Base-by-base conservation (phyloP, 2,113 vertebrate genomes). In the Chaetops frenatus region DNA sequence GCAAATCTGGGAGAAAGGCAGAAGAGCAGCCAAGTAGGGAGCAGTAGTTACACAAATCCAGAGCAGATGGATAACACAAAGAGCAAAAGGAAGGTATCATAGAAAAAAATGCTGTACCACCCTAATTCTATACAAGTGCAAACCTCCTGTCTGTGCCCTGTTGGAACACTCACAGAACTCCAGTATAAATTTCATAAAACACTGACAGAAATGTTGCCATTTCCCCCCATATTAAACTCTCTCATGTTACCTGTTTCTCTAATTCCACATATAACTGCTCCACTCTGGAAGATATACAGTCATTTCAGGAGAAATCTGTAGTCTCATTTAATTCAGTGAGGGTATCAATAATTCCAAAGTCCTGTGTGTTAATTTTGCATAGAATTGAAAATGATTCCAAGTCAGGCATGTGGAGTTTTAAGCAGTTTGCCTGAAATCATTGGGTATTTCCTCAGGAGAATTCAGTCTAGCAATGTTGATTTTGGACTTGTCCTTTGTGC, bases 261-360 rank as follows among this genome's bases (percentile, higher is more conserved):
- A 60, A 70, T 20, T 11, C 48, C 23, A 40, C 13, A 10, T 66
- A 3, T 18, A 57, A 6, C 6, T 45, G 22, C 31, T 56, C 7
- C 45, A 57, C 20, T 28, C 35, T 62, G 19, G 29, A 29, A 71
- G 15, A 74, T 11, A 44, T 0, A 27, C 0, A 1, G 15, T 20
- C 8, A 47, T 48, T 50, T 70, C 51, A 48, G 58, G 36, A 56
- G 58, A 64, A 72, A 60, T 22, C 35, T 62, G 47, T 50, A 42
- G 19, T 24, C 17, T 56, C 29, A 50, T 51, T 69, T 54, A 35
- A 51, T 48, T 71, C 31, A 48, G 28, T 35, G 58, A 67, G 20
- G 12, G 40, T 79, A 20, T 53, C 22, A 47, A 36, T 28, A 67
- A 33, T 71, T 51, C 35, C 66, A 3, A 89, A 67, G 22, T 56